Percentiles rank a stretch among this genome's conserved stretches.
Conservation (phyloP, 2,113 vertebrate species). For the Lontra canadensis region DNA sequence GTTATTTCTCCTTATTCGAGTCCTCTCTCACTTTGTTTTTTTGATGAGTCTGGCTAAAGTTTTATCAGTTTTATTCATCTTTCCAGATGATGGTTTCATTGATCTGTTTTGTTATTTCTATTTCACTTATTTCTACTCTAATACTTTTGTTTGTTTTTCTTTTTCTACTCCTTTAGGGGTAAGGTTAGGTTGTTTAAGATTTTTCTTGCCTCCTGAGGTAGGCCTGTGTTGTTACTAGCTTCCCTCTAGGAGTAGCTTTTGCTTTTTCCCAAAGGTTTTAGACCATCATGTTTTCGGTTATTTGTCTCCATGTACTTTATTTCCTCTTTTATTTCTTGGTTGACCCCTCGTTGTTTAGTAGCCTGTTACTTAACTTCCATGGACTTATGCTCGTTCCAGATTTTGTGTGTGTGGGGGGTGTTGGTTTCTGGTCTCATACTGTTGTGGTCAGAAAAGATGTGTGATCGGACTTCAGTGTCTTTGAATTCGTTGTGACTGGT, state of each 20-base stretch:
- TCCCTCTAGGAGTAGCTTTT: not conserved
- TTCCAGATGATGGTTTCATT: not conserved
- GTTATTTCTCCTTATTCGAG: not conserved
- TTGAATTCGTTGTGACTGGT: not conserved
- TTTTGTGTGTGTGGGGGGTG: not conserved
- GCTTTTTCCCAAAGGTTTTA: not conserved
- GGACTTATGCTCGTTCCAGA: not conserved
- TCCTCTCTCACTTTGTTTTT: not conserved
- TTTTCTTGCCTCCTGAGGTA: not conserved
- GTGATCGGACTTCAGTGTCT: not conserved
- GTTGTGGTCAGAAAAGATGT: not conserved
- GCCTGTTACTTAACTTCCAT: not conserved
- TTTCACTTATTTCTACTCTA: not conserved
- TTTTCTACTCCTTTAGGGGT: not conserved
- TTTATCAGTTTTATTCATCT: not conserved
- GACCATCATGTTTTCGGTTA: not conserved
- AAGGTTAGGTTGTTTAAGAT: not conserved
- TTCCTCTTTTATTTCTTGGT: not conserved
- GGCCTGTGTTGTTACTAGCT: not conserved
- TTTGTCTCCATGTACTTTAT: not conserved
- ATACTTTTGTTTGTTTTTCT: not conserved
- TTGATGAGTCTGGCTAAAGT: not conserved
- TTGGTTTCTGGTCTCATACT: not conserved
- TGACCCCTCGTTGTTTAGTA: not conserved
- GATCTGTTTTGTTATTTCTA: not conserved